Evolutionary conservation across 2,797 vertebrate genomes (phyloP).

Genomic region (Hydrocynus forskahlii): DNA sequence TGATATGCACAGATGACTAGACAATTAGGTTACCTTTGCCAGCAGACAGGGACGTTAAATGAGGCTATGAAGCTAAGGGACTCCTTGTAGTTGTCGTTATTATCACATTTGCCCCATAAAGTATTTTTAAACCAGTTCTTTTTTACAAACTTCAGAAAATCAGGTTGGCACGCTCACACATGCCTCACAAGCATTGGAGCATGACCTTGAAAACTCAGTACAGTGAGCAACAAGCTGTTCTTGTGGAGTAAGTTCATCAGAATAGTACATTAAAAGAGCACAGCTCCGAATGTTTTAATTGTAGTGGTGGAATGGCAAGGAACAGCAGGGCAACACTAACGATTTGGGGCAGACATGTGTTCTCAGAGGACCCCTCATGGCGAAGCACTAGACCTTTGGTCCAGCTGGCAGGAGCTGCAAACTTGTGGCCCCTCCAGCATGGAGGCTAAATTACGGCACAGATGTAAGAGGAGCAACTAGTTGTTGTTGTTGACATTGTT

Average conservation of each 20-base stretch:
- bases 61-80: constrained; percentile 58
- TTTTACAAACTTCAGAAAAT: constrained; percentile 18
- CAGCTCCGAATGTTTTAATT: constrained; percentile 26
- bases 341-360: constrained; percentile 27
- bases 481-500: background rate
- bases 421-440: background rate
- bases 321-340: constrained; percentile 15
- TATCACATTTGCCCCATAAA: constrained; percentile 51
- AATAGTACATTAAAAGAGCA: constrained; percentile 18
- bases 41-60: constrained; percentile 65
- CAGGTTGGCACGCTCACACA: constrained; percentile 20
- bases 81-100: constrained; percentile 55
- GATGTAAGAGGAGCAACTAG: background rate
- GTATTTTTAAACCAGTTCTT: constrained; percentile 26
- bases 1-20: constrained; percentile 56
- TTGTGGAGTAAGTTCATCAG: constrained; percentile 22
- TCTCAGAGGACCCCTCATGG: constrained; percentile 13
- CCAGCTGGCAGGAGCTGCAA: constrained; percentile 30
- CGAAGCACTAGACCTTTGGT: constrained; percentile 23
- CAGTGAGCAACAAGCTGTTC: background rate
- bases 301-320: constrained; percentile 23
- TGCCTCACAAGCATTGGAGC: background rate
- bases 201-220: background rate
- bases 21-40: constrained; percentile 58
- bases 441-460: background rate